Base-by-base conservation (phyloP, 1,140 invertebrate genomes). In the Cherax quadricarinatus region DNA sequence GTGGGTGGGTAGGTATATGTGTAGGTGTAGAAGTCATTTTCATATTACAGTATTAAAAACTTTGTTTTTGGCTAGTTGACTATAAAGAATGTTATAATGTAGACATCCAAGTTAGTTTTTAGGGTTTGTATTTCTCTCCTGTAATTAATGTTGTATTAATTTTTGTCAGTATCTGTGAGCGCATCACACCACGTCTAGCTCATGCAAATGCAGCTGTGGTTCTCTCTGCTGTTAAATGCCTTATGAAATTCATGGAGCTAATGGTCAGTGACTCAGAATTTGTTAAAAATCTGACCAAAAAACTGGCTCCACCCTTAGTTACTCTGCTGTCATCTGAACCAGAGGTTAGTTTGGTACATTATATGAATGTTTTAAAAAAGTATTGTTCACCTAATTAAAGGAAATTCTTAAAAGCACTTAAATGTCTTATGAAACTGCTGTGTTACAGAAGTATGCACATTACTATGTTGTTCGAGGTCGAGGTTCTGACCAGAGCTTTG, bases 121-220 rank as follows among this genome's bases (percentile, higher is more conserved):
- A 1, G 14, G 62, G 4, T 60, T 10, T 60, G 9, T 60, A 16
- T 60, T 60, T 41, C 30, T 41, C 2, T 41, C 2, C 0, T 41
- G 30, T 41, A 41, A 41, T 41, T 41, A 41, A 41, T 41, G 30
- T 41, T 83, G 7, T 83, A 10, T 18, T 49, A 4, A 41, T 51
- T 84, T 53, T 12, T 70, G 94, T 3, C 94, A 97, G 98, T 94
- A 99, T 99, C 94, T 99, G 99, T 95, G 99, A 99, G 96, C 96
- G 99, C 93, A 99, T 99, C 92, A 99, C 99, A 18, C 99, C 99
- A 5, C 96, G 99, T 60, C 96, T 99, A 89, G 99, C 99, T 49
- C 99, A 99, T 96, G 99, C 99, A 7, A 99, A 99, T 96, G 99
- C 99, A 73, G 99, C 99, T 70, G 99, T 99, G n/a, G 99, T 99